Conservation (phyloP, 1,140 invertebrate genomes). For the Conus betulinus region DNA sequence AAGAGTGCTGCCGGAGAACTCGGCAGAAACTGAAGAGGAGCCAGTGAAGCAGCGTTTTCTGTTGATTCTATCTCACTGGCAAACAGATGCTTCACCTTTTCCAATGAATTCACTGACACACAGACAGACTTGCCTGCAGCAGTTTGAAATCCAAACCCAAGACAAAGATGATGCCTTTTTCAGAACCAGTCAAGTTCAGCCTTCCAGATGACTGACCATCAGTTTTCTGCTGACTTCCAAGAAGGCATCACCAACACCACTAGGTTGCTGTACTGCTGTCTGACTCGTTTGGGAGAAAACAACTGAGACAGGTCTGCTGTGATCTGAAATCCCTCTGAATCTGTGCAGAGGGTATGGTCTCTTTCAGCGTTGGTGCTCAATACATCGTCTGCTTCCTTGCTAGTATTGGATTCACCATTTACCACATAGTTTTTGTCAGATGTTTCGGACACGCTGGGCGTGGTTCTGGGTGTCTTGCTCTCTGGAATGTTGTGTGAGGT, state of each 20-base stretch:
- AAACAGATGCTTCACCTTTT: constrained; percentile 36
- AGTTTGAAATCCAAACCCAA: constrained; percentile 32
- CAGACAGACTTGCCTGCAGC: constrained; percentile 37
- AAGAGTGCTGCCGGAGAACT: background rate
- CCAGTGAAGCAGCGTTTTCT: background rate
- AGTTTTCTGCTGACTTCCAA: background rate
- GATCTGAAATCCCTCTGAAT: constrained; percentile 12
- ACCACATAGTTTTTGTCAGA: background rate
- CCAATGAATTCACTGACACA: constrained; percentile 33
- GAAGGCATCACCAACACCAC: background rate
- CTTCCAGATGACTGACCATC: background rate
- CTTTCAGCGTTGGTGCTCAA: background rate
- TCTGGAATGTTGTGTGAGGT: background rate
- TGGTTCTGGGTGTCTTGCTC: background rate
- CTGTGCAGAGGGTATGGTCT: background rate
- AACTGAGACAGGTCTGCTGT: constrained; percentile 6
- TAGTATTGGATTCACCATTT: too few species aligned
- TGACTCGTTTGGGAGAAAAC: background rate
- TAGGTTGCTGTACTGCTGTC: background rate
- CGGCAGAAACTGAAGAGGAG: background rate
- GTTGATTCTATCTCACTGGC: background rate
- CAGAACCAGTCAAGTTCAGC: background rate
- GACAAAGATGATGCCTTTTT: background rate
- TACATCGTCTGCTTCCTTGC: background rate
- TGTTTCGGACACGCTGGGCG: background rate